phyloP scores from a whole-genome alignment of 2,888 invertebrate genomes.

The Leptinotarsa peninsularis region DNA sequence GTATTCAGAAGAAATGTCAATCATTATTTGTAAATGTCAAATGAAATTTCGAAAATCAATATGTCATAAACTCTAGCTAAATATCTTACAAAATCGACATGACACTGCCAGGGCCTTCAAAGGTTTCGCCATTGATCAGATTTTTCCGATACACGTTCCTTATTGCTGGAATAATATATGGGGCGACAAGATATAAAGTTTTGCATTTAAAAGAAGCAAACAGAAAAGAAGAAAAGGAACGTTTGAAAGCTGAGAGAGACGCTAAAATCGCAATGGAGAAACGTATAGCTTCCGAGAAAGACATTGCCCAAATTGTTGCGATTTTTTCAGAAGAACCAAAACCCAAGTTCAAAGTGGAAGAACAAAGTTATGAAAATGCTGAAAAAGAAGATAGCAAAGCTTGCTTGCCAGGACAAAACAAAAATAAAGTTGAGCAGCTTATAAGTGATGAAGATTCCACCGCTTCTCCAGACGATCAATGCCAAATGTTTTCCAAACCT shows the following conservation, averaged over 20 bases:
- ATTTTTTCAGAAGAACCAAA: slow-evolving; percentile 32
- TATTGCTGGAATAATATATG: slow-evolving; percentile 42
- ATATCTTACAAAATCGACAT: slow-evolving; percentile 17
- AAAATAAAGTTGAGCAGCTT: neutral
- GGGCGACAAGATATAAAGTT: slow-evolving; percentile 35
- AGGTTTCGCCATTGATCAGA: slow-evolving; percentile 36
- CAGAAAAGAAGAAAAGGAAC: slow-evolving; percentile 31
- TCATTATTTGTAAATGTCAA: neutral
- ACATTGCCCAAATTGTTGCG: slow-evolving; percentile 31
- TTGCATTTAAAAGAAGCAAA: slow-evolving; percentile 22
- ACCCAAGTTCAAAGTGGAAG: slow-evolving; percentile 23
- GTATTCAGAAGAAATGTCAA: slow-evolving; percentile 13
- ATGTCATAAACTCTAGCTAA: slow-evolving; percentile 2
- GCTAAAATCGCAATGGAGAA: slow-evolving; percentile 31
- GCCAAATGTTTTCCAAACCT: slow-evolving; percentile 12
- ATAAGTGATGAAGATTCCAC: slow-evolving; percentile 7
- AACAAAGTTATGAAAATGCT: slow-evolving; percentile 11
- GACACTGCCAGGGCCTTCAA: slow-evolving; percentile 33
- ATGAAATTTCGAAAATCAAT: slow-evolving; percentile 5
- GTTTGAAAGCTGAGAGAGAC: slow-evolving; percentile 26
- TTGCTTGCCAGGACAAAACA: slow-evolving; percentile 24
- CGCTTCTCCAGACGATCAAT: neutral
- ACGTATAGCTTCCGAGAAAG: slow-evolving; percentile 29
- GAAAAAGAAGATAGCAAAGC: slow-evolving; percentile 7
- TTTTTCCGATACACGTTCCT: slow-evolving; percentile 39